Evolutionary conservation across 2,888 invertebrate species (phyloP).

Genomic region (Tridacna crocea): DNA sequence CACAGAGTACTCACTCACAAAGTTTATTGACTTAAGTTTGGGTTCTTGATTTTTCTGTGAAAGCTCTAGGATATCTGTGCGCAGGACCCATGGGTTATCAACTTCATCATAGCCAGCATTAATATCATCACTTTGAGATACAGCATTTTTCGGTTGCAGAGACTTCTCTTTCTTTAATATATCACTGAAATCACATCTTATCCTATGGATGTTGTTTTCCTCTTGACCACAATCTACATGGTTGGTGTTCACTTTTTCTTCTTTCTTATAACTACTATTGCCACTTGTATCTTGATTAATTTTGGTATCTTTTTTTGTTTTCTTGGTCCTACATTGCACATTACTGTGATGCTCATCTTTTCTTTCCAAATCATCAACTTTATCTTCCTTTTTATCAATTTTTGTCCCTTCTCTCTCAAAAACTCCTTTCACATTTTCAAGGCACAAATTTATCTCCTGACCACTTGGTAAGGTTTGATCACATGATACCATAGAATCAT

Average conservation of each 20-base stretch:
- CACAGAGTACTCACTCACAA: slow-evolving; percentile 15
- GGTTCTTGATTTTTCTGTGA: slow-evolving; percentile 1
- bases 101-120: slow-evolving; percentile 1
- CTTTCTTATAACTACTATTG: background rate
- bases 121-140: background rate
- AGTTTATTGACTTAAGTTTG: background rate
- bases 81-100: slow-evolving; percentile 56
- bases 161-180: slow-evolving; percentile 1
- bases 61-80: slow-evolving; percentile 15
- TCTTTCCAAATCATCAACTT: background rate
- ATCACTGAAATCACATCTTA: background rate
- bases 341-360: background rate
- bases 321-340: background rate
- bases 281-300: background rate
- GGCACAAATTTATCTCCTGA: background rate
- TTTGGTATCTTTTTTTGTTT: slow-evolving; percentile 2
- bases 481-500: background rate
- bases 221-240: background rate
- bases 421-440: background rate
- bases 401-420: background rate
- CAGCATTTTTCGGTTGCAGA: background rate
- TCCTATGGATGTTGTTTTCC: background rate
- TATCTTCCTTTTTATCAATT: background rate
- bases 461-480: background rate
- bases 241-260: background rate